These are phyloP conservation scores for Charanyca ferruginea DNA, from an alignment of 2,888 invertebrate species.

Conservation along the genomic window DNA sequence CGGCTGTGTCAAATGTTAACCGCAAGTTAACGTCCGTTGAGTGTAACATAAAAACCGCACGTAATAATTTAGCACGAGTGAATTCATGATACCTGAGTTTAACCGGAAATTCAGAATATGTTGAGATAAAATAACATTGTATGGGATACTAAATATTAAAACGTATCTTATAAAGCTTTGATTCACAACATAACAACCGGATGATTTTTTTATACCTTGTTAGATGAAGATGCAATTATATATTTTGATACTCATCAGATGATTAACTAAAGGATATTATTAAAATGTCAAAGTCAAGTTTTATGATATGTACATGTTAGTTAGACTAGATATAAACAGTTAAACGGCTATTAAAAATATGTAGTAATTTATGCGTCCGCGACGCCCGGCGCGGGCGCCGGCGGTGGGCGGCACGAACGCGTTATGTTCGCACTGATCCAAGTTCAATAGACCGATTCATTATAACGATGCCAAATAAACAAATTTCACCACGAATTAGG, in stretches of 20 bases:
- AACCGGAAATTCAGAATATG: conserved; percentile 46
- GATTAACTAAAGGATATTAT: conserved; percentile 24
- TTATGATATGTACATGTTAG: conserved; percentile 19
- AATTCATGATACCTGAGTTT: conserved; percentile 48
- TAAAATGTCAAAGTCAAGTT: conserved; percentile 10
- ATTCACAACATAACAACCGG: conserved; percentile 22
- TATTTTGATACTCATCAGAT: conserved; percentile 9
- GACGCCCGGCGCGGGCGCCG: conserved; percentile 31
- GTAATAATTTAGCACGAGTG: conserved; percentile 43
- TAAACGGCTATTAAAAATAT: conserved; percentile 43
- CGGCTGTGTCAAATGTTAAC: conserved; percentile 43
- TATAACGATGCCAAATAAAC: conserved; percentile 65
- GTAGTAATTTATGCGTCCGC: conserved; percentile 70
- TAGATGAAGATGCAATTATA: conserved; percentile 22
- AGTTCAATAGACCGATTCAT: conserved; percentile 84
- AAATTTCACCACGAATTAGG: conserved; percentile 39
- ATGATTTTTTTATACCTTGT: conserved; percentile 25
- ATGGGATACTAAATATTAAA: conserved; percentile 37
- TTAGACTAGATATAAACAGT: conserved; percentile 30
- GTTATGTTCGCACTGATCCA: conserved; percentile 70
- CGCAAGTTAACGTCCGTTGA: conserved; percentile 38
- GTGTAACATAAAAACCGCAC: conserved; percentile 49
- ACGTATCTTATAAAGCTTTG: conserved; percentile 28
- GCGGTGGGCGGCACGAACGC: conserved; percentile 58
- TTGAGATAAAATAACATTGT: conserved; percentile 49